phyloP scores from a whole-genome alignment of 2,888 invertebrate species.

The Philonicus albiceps region DNA sequence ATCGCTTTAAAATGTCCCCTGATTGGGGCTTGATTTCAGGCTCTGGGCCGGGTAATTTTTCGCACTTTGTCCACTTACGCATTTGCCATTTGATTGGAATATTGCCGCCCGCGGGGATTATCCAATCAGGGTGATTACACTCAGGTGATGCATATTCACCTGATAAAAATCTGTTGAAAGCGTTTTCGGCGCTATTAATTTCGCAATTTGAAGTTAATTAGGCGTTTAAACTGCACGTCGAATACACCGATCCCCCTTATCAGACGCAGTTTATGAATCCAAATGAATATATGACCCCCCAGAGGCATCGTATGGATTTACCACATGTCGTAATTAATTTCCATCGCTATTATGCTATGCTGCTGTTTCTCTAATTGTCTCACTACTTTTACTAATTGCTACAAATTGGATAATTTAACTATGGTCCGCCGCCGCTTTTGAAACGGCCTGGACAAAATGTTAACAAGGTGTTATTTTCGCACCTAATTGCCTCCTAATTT shows the following conservation, averaged over 20 bases:
- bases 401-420: conserved; percentile 1
- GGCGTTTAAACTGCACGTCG: not conserved
- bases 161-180: not conserved
- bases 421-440: not conserved
- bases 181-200: not conserved
- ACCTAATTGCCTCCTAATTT: conserved; percentile 1
- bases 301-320: not conserved
- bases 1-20: not conserved
- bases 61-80: conserved; percentile 1
- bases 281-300: not conserved
- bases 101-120: not conserved
- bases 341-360: not conserved
- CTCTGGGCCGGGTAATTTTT: not conserved
- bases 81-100: not conserved
- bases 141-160: not conserved
- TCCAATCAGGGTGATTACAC: not conserved
- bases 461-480: conserved; percentile 12
- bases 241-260: not conserved
- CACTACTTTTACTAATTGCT: conserved; percentile 3
- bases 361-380: conserved; percentile 9
- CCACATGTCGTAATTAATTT: not conserved
- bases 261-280: not conserved
- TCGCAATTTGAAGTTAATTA: conserved; percentile 4
- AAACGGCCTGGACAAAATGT: conserved; percentile 2
- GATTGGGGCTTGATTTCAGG: conserved; percentile 8